phyloP scores from a whole-genome alignment of 92 coral and sea anemone genomes.

The Isaurus tuberculatus region DNA sequence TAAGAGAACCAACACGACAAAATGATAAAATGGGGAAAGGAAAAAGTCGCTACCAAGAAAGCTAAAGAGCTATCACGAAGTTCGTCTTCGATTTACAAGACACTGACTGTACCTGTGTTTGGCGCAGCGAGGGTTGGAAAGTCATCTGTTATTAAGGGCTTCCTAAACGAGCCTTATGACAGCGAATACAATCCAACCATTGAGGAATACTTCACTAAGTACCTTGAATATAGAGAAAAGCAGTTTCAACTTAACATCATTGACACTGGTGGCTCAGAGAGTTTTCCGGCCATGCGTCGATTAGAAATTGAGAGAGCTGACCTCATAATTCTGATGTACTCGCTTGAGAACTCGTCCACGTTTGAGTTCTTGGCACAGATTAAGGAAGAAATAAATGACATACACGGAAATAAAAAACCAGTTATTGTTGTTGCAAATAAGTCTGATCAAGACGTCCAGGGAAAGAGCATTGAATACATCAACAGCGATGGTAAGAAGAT shows the following conservation, averaged over 20 bases:
- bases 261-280: slow-evolving; percentile 90
- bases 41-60: slow-evolving; percentile 13
- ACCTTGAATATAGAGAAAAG: slow-evolving; percentile 73
- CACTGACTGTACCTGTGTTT: slow-evolving; percentile 75
- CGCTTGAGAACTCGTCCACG: slow-evolving; percentile 74
- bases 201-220: slow-evolving; percentile 85
- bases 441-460: slow-evolving; percentile 76
- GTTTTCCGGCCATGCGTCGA: slow-evolving; percentile 88
- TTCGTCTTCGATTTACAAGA: slow-evolving; percentile 65
- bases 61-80: slow-evolving; percentile 29
- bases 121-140: slow-evolving; percentile 89
- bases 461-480: slow-evolving; percentile 66
- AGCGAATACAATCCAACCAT: slow-evolving; percentile 78
- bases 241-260: slow-evolving; percentile 86
- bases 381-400: slow-evolving; percentile 74
- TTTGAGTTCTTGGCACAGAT: slow-evolving; percentile 71
- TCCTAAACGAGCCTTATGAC: slow-evolving; percentile 68
- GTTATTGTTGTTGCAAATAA: slow-evolving; percentile 90
- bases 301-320: slow-evolving; percentile 85
- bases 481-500: slow-evolving; percentile 59
- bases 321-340: slow-evolving; percentile 80
- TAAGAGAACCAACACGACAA: not conserved
- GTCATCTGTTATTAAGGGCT: slow-evolving; percentile 69
- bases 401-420: slow-evolving; percentile 67
- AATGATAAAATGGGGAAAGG: slow-evolving; percentile 37